Evolutionary conservation across 2,113 vertebrate genomes (phyloP).

Genomic region (Reinhardtius hippoglossoides): DNA sequence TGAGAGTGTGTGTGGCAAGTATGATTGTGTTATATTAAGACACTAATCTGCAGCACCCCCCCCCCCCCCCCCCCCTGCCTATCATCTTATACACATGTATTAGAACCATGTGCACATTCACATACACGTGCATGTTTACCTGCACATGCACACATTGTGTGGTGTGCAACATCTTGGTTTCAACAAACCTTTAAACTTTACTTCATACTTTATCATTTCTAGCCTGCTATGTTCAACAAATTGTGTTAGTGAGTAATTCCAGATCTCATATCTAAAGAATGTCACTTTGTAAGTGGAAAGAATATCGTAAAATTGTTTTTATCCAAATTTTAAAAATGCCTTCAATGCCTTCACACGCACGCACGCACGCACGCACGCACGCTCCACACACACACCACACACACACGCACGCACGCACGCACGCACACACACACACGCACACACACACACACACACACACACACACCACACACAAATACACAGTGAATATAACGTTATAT

Average conservation of each 20-base stretch:
- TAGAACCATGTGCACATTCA: slow-evolving; percentile 15
- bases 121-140: slow-evolving; percentile 10
- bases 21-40: slow-evolving; percentile 34
- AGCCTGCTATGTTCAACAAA: not conserved
- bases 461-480: not conserved
- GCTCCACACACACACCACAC: too few species aligned
- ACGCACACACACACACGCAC: too few species aligned
- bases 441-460: too few species aligned
- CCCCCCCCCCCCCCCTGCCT: not conserved
- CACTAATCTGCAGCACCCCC: slow-evolving; percentile 28
- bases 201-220: not conserved
- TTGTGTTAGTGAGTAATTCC: too few species aligned
- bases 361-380: too few species aligned
- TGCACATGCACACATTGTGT: not conserved
- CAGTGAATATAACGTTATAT: slow-evolving; percentile 30
- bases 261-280: too few species aligned
- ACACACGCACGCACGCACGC: too few species aligned
- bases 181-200: not conserved
- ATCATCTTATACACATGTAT: slow-evolving; percentile 7
- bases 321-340: too few species aligned
- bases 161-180: too few species aligned
- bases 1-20: slow-evolving; percentile 7
- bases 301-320: too few species aligned
- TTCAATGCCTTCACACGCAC: too few species aligned
- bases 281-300: too few species aligned